These are phyloP conservation scores for Mycteria americana DNA, from an alignment of 2,797 vertebrate genomes.

Conservation along the genomic window DNA sequence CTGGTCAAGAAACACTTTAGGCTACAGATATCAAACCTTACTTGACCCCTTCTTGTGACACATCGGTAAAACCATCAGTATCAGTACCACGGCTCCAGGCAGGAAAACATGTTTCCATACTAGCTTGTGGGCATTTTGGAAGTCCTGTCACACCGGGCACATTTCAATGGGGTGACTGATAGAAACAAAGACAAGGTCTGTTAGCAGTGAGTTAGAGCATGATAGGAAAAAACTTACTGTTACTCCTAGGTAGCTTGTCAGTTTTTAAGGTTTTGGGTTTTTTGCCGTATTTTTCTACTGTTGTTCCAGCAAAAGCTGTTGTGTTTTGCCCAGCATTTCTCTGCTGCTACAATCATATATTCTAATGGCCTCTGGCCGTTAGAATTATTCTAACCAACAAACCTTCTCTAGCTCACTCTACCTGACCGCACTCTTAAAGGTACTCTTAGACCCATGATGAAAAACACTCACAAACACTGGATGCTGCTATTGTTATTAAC, in stretches of 20 bases:
- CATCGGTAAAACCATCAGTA: neutral
- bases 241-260: neutral
- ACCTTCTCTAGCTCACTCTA: neutral
- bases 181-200: neutral
- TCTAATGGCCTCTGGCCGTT: neutral
- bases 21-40: neutral
- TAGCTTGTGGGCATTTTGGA: rapidly evolving
- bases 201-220: neutral
- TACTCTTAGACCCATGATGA: neutral
- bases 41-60: neutral
- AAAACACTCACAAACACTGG: neutral
- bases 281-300: neutral
- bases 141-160: neutral
- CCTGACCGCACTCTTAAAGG: neutral
- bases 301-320: neutral
- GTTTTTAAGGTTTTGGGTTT: neutral
- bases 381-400: neutral
- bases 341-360: neutral
- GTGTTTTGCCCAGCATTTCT: neutral
- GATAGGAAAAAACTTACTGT: neutral
- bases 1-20: neutral
- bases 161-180: neutral
- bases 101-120: neutral
- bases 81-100: neutral
- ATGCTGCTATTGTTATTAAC: neutral